Conservation (phyloP, 2,888 invertebrate species). For the Drosophila kokeensis region DNA sequence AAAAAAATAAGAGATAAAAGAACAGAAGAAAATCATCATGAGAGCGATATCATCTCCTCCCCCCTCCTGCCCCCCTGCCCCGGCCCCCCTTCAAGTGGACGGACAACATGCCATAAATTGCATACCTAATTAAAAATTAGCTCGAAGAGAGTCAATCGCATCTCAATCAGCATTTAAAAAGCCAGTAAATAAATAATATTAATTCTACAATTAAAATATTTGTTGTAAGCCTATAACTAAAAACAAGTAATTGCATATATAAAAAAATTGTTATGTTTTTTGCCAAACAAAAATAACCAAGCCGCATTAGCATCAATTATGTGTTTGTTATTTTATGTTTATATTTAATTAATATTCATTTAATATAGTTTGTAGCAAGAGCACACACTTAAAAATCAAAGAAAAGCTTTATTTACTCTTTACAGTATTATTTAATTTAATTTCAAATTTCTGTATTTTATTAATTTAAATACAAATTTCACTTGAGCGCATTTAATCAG, state of each 20-base stretch:
- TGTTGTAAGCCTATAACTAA: not conserved
- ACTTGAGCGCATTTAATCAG: not conserved
- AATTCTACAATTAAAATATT: not conserved
- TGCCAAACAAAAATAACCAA: not conserved
- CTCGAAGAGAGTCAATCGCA: not conserved
- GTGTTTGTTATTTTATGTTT: not conserved
- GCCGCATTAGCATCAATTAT: not conserved
- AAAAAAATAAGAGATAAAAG: not conserved
- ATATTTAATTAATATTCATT: not conserved
- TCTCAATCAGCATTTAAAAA: not conserved
- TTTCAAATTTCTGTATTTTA: not conserved
- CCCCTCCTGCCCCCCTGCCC: not conserved
- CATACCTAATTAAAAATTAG: not conserved
- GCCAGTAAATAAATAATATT: slow-evolving; percentile 1
- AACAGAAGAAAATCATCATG: not conserved
- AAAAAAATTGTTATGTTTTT: not conserved
- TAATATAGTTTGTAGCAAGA: not conserved
- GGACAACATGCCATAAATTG: not conserved
- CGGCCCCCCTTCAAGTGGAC: not conserved
- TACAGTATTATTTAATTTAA: not conserved
- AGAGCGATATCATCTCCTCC: not conserved
- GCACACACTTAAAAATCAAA: not conserved
- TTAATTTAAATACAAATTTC: not conserved
- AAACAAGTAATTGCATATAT: not conserved
- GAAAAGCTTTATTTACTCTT: not conserved